Conservation (phyloP, 2,797 vertebrate species). For the Arnoldichthys spilopterus region DNA sequence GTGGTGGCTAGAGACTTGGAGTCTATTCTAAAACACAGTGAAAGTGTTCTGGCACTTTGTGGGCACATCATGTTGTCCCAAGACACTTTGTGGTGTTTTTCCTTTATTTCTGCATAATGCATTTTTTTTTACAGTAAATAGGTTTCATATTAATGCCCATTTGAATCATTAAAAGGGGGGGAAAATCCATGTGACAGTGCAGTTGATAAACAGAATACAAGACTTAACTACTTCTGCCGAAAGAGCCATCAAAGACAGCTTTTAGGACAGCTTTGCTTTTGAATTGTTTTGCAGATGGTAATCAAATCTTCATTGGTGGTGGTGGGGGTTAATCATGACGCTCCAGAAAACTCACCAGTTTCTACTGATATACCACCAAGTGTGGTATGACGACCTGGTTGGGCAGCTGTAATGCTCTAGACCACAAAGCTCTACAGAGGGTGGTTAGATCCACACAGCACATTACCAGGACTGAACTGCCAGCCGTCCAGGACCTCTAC, state of each 20-base stretch:
- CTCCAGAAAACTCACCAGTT: no score
- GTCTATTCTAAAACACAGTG: background rate
- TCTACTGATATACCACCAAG: no score
- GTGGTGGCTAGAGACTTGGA: background rate
- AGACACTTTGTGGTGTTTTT: no score
- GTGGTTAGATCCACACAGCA: no score
- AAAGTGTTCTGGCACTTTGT: background rate
- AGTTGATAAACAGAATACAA: slow-evolving; percentile 19
- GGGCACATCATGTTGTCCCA: no score
- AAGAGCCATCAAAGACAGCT: slow-evolving; percentile 48
- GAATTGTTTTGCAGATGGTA: slow-evolving; percentile 75
- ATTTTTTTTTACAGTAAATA: no score
- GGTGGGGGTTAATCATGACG: slow-evolving; percentile 51
- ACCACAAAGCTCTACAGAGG: no score
- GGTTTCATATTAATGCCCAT: slow-evolving; percentile 8
- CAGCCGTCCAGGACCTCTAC: no score
- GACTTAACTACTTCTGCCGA: slow-evolving; percentile 46
- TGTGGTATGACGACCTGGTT: no score
- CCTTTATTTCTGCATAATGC: background rate
- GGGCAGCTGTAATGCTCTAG: no score
- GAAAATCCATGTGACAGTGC: slow-evolving; percentile 27
- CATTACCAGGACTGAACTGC: no score
- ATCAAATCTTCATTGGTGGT: slow-evolving; percentile 81
- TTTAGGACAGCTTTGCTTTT: slow-evolving; percentile 68
- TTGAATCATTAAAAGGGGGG: slow-evolving; percentile 35